These are phyloP conservation scores for Chlorodrepanis virens DNA, from an alignment of 2,113 vertebrate genomes.

Conservation along the genomic window DNA sequence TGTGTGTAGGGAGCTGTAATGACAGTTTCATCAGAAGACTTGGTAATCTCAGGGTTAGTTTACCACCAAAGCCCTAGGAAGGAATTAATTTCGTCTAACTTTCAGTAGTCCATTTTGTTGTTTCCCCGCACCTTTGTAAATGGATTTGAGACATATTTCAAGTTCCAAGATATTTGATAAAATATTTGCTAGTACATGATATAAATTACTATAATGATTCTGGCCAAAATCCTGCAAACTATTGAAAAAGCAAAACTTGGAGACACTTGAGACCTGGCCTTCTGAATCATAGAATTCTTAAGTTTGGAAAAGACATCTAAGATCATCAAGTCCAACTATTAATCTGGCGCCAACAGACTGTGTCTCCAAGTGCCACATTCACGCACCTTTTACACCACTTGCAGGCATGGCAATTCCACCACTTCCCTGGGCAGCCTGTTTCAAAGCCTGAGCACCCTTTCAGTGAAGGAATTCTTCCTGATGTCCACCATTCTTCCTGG, in stretches of 20 bases:
- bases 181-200: constrained; percentile 32
- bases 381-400: too few species aligned
- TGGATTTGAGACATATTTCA: constrained; percentile 43
- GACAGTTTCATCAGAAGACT: constrained; percentile 42
- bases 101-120: constrained; percentile 16
- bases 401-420: neutral
- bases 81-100: constrained; percentile 63
- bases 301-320: neutral
- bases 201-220: neutral
- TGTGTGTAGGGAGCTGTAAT: constrained; percentile 19
- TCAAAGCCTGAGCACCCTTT: neutral
- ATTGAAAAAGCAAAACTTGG: neutral
- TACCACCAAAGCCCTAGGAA: constrained; percentile 16
- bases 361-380: neutral
- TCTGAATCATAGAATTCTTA: neutral
- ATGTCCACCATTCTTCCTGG: neutral
- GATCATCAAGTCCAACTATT: neutral
- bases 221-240: neutral
- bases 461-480: neutral
- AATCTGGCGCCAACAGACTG: neutral
- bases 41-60: constrained; percentile 21
- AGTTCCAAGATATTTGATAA: constrained; percentile 43
- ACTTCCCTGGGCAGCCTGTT: neutral
- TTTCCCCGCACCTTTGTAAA: neutral
- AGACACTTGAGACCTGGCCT: neutral